A percentile compares a stretch with the other conserved stretches of the same genome.
phyloP scores from a whole-genome alignment of 2,888 invertebrate genomes.

The Diarsia mendica region DNA sequence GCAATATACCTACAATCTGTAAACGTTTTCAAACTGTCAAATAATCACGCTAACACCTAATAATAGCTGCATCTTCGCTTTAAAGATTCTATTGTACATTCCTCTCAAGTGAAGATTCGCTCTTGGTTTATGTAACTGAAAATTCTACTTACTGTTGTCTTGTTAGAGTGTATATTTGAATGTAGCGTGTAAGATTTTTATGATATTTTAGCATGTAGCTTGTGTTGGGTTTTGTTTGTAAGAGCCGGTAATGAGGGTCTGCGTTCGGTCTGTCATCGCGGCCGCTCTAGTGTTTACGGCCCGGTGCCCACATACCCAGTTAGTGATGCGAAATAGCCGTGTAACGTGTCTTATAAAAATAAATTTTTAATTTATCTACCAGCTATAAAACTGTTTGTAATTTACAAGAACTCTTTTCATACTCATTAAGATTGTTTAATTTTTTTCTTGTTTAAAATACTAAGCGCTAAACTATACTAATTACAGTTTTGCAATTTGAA shows the following conservation, averaged over 20 bases:
- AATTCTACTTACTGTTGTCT: slow-evolving; percentile 49
- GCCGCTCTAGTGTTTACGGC: slow-evolving; percentile 81
- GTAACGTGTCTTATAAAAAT: slow-evolving; percentile 75
- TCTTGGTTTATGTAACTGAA: slow-evolving; percentile 47
- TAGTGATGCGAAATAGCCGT: slow-evolving; percentile 78
- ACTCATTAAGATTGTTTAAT: slow-evolving; percentile 59
- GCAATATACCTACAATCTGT: slow-evolving; percentile 84
- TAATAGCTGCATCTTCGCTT: slow-evolving; percentile 87
- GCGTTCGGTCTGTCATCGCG: slow-evolving; percentile 84
- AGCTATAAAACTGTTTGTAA: slow-evolving; percentile 70
- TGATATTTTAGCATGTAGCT: slow-evolving; percentile 80
- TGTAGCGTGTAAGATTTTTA: slow-evolving; percentile 73
- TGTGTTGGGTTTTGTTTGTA: slow-evolving; percentile 81
- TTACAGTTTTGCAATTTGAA: slow-evolving; percentile 19
- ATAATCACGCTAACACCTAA: slow-evolving; percentile 89
- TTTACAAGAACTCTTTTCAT: slow-evolving; percentile 64
- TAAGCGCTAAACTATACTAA: slow-evolving; percentile 31
- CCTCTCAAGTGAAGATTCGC: slow-evolving; percentile 75
- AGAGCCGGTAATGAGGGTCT: slow-evolving; percentile 85
- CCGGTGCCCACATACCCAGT: slow-evolving; percentile 76
- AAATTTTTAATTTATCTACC: slow-evolving; percentile 73
- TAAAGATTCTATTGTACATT: slow-evolving; percentile 85
- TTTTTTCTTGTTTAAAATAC: slow-evolving; percentile 24
- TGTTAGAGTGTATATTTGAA: slow-evolving; percentile 71
- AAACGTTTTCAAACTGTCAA: slow-evolving; percentile 91